Percentiles rank a stretch among this genome's conserved stretches.
These are phyloP conservation scores for Oscheius sp. DNA, from an alignment of 2,888 invertebrate genomes.

Conservation along the genomic window DNA sequence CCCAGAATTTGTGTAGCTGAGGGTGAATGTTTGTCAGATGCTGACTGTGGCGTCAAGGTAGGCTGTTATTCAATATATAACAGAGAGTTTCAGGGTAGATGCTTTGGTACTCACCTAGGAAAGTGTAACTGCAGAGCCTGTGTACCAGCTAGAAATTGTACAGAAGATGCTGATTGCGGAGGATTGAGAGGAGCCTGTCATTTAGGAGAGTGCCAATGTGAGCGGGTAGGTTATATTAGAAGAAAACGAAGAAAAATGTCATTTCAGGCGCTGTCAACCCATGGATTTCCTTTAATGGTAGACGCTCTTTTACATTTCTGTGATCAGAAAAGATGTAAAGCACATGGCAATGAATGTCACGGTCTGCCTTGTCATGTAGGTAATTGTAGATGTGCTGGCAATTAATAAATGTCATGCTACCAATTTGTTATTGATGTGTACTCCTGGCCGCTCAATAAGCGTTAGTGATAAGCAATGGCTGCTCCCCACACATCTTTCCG, in stretches of 20 bases:
- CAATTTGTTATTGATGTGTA: slow-evolving; percentile 3
- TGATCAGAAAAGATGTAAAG: slow-evolving; percentile 30
- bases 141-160: slow-evolving; percentile 11
- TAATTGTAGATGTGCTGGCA: slow-evolving; percentile 22
- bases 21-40: slow-evolving; percentile 16
- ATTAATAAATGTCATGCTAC: slow-evolving; percentile 22
- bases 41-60: slow-evolving; percentile 18
- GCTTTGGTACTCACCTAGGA: slow-evolving; percentile 27
- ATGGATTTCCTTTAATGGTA: slow-evolving; percentile 32
- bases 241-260: background rate
- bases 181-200: slow-evolving; percentile 27
- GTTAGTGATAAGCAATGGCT: slow-evolving; percentile 7
- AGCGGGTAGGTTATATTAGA: background rate
- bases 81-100: slow-evolving; percentile 7
- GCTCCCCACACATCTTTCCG: background rate
- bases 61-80: background rate
- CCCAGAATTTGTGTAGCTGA: slow-evolving; percentile 28
- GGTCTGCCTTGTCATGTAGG: slow-evolving; percentile 35
- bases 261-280: slow-evolving; percentile 25
- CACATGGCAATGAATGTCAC: slow-evolving; percentile 30
- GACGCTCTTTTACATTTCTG: slow-evolving; percentile 32
- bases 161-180: slow-evolving; percentile 29
- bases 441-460: slow-evolving; percentile 3
- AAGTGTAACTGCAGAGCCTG: slow-evolving; percentile 34
- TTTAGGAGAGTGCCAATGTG: slow-evolving; percentile 30